A percentile compares a stretch with the other conserved stretches of the same genome.
phyloP scores from a whole-genome alignment of 2,113 vertebrate species.

The Axis porcinus region DNA sequence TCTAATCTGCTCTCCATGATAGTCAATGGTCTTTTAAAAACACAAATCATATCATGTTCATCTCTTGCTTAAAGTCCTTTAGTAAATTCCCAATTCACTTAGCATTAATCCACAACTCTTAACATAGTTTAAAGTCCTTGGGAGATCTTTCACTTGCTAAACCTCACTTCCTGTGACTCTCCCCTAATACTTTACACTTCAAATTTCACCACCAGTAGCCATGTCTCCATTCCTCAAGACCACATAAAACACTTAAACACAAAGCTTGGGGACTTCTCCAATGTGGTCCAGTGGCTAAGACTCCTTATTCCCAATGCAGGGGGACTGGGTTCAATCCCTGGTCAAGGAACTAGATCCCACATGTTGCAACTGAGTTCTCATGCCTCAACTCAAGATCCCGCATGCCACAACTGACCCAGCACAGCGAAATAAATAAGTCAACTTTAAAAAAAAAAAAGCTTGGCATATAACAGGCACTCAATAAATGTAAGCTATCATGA shows the following conservation, averaged over 20 bases:
- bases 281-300: not conserved
- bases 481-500: not conserved
- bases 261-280: not conserved
- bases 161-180: not conserved
- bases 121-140: not conserved
- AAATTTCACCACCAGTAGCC: not conserved
- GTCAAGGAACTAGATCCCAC: not conserved
- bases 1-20: not conserved
- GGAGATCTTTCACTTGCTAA: not conserved
- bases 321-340: not conserved
- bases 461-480: not conserved
- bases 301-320: not conserved
- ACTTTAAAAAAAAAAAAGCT: not conserved
- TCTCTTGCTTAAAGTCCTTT: not conserved
- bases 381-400: not conserved
- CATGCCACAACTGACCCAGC: not conserved
- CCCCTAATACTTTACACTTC: not conserved
- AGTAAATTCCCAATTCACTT: not conserved
- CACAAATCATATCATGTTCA: not conserved
- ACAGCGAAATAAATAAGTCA: not conserved
- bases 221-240: not conserved
- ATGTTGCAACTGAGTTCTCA: not conserved
- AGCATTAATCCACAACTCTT: slow-evolving; percentile 5
- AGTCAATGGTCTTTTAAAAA: not conserved
- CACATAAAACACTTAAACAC: not conserved